Evolutionary conservation across 2,113 vertebrate species (phyloP), one percentile per base, ranked within the genome.

Genomic region (Heterochromis multidens): DNA sequence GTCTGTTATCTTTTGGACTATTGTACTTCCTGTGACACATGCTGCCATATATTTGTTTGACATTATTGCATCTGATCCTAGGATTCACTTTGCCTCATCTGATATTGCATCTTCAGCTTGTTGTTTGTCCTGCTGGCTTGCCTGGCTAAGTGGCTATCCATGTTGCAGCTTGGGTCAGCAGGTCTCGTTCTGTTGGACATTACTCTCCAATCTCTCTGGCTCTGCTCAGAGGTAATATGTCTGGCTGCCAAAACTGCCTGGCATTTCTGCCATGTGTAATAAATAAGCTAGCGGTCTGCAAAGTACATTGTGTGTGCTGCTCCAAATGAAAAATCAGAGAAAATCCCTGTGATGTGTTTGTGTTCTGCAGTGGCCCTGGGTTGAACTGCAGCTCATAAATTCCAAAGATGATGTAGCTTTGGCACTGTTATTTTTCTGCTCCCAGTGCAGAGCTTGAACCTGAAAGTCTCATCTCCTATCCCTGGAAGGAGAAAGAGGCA

Each of bases 381-480:
- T 93, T 95, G 94, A 96, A 95, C 95, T 90, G 88, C 87, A 85
- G 80, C 94, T 96, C 95, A 93, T 96, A 96, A 96, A 96, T 96
- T 95, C 95, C 92, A 90, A 89, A 92, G 88, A 95, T 95, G 95
- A 95, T 96, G 95, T 93, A 95, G 94, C 94, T 94, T 93, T 95
- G 95, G 94, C 91, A 59, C 91, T 91, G 93, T 91, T 95, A 89
- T 93, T 94, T 92, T 90, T 90, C 83, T 92, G 77, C 91, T 92
- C 89, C 91, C 93, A 88, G 89, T 72, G 72, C 91, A 91, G 61
- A 88, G 81, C 85, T 89, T 65, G 60, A 91, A 90, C 89, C 89
- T 91, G 91, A 92, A 89, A 88, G 89, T 90, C 92, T 94, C 88
- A 78, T 94, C 92, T 92, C 85, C 89, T 77, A 76, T 90, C 83